phyloP scores from a whole-genome alignment of 2,113 vertebrate species.

The Erythrocercus mccallii region DNA sequence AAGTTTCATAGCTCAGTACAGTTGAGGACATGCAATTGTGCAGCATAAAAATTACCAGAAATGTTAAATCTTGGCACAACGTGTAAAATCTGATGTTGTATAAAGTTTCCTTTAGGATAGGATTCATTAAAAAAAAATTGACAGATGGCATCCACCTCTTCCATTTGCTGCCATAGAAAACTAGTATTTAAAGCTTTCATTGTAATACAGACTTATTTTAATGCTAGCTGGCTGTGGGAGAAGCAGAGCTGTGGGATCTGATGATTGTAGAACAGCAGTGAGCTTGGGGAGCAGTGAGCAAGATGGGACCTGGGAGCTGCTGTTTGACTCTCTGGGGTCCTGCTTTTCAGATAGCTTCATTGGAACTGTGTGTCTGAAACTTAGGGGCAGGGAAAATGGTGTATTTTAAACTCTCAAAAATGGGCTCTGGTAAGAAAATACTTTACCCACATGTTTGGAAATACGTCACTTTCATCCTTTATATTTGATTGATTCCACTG shows the following conservation, averaged over 20 bases:
- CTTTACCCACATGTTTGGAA: not conserved
- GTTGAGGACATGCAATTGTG: not conserved
- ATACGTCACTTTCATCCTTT: not conserved
- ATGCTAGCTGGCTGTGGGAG: not conserved
- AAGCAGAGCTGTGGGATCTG: not conserved
- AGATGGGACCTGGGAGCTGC: not conserved
- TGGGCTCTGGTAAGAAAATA: not conserved
- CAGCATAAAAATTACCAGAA: not conserved
- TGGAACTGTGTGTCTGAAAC: not conserved
- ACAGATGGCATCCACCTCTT: not conserved
- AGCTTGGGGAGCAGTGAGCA: not conserved
- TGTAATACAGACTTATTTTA: not conserved
- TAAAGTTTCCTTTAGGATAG: not conserved
- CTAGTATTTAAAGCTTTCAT: not conserved
- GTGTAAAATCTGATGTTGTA: not conserved
- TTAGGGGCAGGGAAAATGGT: not conserved
- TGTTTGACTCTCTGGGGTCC: not conserved
- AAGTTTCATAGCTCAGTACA: not conserved
- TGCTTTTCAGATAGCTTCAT: not conserved
- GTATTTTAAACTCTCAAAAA: not conserved
- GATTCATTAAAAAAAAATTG: not conserved
- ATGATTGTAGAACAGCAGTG: not conserved
- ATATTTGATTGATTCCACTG: not conserved
- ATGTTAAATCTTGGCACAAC: not conserved
- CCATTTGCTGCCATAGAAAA: not conserved